These are phyloP conservation scores for Pedetes capensis DNA, from an alignment of 2,113 vertebrate species.

Conservation along the genomic window DNA sequence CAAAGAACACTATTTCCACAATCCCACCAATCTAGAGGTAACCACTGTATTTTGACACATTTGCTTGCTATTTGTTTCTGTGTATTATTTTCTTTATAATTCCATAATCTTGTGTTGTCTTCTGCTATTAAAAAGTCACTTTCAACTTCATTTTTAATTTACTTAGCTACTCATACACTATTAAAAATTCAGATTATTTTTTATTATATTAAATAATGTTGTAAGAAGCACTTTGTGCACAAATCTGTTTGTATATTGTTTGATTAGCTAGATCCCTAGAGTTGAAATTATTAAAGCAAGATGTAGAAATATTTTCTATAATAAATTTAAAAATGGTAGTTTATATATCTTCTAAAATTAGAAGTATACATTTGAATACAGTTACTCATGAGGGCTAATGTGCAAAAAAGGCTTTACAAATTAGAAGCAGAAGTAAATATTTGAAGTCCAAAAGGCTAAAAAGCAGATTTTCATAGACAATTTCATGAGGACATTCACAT, in stretches of 20 bases:
- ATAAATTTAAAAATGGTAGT: constrained; percentile 11
- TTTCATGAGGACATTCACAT: background rate
- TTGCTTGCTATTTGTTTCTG: background rate
- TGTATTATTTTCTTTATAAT: background rate
- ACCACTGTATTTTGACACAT: background rate
- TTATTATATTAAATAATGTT: constrained; percentile 15
- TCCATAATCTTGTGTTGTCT: background rate
- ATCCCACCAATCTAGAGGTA: background rate
- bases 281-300: constrained; percentile 15
- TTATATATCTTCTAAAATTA: constrained; percentile 23
- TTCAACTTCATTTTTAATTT: constrained; percentile 7
- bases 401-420: background rate
- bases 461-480: background rate
- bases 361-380: background rate
- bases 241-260: background rate
- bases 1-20: background rate
- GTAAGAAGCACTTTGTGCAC: background rate
- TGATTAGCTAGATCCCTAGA: background rate
- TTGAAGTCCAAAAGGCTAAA: background rate
- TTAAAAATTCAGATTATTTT: constrained; percentile 5
- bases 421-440: constrained; percentile 9
- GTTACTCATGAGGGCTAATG: background rate
- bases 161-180: background rate
- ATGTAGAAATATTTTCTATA: background rate
- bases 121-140: background rate